A percentile compares a stretch with the other conserved stretches of the same genome.
Evolutionary conservation across 2,888 invertebrate genomes (phyloP).

Genomic region (Drosophila neoperkinsi): DNA sequence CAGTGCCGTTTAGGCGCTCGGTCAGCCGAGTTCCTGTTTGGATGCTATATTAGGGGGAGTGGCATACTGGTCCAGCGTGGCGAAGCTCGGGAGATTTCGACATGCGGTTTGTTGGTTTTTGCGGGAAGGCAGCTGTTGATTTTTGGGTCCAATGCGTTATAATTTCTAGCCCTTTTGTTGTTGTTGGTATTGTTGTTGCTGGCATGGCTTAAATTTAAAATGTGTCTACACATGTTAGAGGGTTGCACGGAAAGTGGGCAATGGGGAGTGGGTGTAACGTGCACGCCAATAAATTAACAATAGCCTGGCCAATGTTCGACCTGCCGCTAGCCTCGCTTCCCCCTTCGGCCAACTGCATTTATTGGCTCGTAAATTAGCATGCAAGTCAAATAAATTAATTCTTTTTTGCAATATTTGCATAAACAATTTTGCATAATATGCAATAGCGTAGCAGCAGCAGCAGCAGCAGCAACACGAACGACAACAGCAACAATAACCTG

Average conservation of each 20-base stretch:
- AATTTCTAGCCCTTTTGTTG: constrained; percentile 61
- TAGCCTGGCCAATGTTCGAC: constrained; percentile 56
- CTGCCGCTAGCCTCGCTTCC: constrained; percentile 6
- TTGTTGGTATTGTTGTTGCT: constrained; percentile 42
- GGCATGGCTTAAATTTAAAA: constrained; percentile 71
- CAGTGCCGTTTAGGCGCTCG: constrained; percentile 73
- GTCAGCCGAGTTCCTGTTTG: constrained; percentile 67
- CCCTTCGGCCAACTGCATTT: constrained; percentile 53
- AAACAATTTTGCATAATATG: constrained; percentile 83
- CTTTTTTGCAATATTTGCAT: constrained; percentile 82
- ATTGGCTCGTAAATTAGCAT: constrained; percentile 80
- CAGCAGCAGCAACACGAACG: constrained; percentile 25
- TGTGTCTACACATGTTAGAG: constrained; percentile 68
- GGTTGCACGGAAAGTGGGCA: neutral
- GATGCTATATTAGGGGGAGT: constrained; percentile 11
- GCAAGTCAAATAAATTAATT: constrained; percentile 81
- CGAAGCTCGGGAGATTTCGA: constrained; percentile 47
- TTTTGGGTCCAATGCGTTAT: constrained; percentile 77
- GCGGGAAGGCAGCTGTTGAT: constrained; percentile 76
- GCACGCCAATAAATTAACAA: constrained; percentile 75
- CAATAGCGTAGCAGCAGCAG: constrained; percentile 52
- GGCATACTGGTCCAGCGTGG: constrained; percentile 17
- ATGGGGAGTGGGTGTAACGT: constrained; percentile 18
- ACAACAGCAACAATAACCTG: constrained; percentile 38
- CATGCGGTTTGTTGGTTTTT: constrained; percentile 78